These are phyloP conservation scores for Drosophila insularis DNA, from an alignment of 1,140 invertebrate genomes.

Conservation along the genomic window DNA sequence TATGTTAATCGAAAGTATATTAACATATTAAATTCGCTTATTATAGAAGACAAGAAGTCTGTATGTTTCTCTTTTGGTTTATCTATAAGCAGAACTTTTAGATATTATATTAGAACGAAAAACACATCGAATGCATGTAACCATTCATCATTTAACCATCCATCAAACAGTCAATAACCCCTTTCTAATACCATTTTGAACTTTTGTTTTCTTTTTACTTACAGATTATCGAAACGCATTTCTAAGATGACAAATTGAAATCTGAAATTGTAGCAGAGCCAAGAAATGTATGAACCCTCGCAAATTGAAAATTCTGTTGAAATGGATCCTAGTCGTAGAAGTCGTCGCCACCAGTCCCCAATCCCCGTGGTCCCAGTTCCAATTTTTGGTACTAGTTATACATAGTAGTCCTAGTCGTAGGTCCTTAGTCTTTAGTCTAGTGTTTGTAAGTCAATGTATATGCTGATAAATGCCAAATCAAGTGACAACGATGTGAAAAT, in stretches of 20 bases:
- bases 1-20: too few relatives aligned
- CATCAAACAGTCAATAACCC: slow-evolving; percentile 8
- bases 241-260: slow-evolving; percentile 48
- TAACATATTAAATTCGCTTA: too few relatives aligned
- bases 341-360: neutral
- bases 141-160: neutral
- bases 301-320: slow-evolving; percentile 14
- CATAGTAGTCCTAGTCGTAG: neutral
- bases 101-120: too few relatives aligned
- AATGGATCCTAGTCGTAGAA: slow-evolving; percentile 1
- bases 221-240: slow-evolving; percentile 75
- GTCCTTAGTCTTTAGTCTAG: neutral
- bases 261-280: slow-evolving; percentile 44
- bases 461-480: slow-evolving; percentile 79
- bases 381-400: neutral
- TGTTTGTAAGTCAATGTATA: slow-evolving; percentile 36
- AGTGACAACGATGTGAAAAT: slow-evolving; percentile 72
- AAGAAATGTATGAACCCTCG: slow-evolving; percentile 25
- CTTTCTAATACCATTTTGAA: slow-evolving; percentile 9
- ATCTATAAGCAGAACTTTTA: too few relatives aligned
- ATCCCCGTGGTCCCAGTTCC: neutral
- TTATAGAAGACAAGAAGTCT: too few relatives aligned
- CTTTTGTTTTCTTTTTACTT: slow-evolving; percentile 33
- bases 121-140: too few relatives aligned
- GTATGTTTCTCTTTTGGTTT: too few relatives aligned